Percentiles rank a stretch among this genome's conserved stretches.
Evolutionary conservation across 1,140 invertebrate genomes (phyloP).

Genomic region (Eciton burchellii): DNA sequence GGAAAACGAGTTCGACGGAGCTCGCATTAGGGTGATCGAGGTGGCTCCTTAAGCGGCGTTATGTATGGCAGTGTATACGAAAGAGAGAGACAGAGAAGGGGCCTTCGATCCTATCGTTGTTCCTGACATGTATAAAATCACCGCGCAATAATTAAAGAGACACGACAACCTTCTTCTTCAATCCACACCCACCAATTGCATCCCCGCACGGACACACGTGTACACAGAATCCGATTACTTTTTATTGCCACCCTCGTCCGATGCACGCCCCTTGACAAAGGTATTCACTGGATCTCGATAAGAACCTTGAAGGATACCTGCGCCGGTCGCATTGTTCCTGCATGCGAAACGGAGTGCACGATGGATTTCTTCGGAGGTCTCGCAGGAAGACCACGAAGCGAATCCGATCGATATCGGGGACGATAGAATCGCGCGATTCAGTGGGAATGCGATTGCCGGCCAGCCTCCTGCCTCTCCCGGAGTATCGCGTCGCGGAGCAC

Average conservation of each 20-base stretch:
- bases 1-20: background rate
- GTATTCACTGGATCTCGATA: background rate
- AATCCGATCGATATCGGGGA: too few species aligned
- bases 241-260: too few species aligned
- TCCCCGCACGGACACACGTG: background rate
- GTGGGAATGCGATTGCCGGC: too few species aligned
- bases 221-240: background rate
- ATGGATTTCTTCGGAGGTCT: too few species aligned
- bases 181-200: background rate
- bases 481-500: too few species aligned
- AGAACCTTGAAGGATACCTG: background rate
- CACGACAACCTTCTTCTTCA: conserved; percentile 32
- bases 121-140: conserved; percentile 34
- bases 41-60: conserved; percentile 3
- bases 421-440: too few species aligned
- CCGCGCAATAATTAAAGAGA: conserved; percentile 54
- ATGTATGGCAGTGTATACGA: conserved; percentile 17
- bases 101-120: conserved; percentile 1
- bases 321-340: background rate
- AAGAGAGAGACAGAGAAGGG: background rate
- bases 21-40: conserved; percentile 1
- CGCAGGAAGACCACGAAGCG: too few species aligned
- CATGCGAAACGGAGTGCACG: background rate
- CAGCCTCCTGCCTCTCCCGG: too few species aligned
- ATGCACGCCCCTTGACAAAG: background rate